These are phyloP conservation scores for Spodoptera picta DNA, from an alignment of 2,888 invertebrate genomes.

Conservation along the genomic window DNA sequence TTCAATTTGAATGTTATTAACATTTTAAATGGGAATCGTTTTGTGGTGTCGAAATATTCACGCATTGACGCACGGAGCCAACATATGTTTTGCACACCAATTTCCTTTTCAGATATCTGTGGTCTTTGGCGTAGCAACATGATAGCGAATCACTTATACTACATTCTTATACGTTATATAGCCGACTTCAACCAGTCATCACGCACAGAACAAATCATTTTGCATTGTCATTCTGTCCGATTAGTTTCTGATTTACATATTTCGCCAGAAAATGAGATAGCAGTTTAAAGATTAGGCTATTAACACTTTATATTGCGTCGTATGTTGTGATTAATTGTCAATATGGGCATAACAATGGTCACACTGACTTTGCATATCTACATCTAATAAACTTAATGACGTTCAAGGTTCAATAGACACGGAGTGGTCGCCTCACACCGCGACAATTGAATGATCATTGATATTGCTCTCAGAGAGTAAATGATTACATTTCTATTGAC, in stretches of 20 bases:
- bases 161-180: conserved; percentile 3
- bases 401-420: conserved; percentile 23
- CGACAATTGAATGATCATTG: conserved; percentile 52
- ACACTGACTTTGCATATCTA: conserved; percentile 3
- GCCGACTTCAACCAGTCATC: neutral
- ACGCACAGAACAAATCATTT: neutral
- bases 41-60: conserved; percentile 44
- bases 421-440: conserved; percentile 19
- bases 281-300: too few species aligned
- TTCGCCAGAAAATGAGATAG: too few species aligned
- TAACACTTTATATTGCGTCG: too few species aligned
- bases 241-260: neutral
- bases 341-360: neutral
- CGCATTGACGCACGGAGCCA: conserved; percentile 48
- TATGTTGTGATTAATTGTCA: too few species aligned
- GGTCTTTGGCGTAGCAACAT: neutral
- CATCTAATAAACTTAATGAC: conserved; percentile 7
- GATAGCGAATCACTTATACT: conserved; percentile 4
- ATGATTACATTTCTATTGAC: conserved; percentile 52
- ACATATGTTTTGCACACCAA: conserved; percentile 25
- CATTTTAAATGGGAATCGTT: conserved; percentile 44
- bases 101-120: conserved; percentile 21
- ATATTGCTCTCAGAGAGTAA: conserved; percentile 50
- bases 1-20: conserved; percentile 42
- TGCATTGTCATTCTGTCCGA: neutral